These are phyloP conservation scores for Hirtodrosophila trivittata DNA, from an alignment of 2,888 invertebrate genomes.

Conservation along the genomic window DNA sequence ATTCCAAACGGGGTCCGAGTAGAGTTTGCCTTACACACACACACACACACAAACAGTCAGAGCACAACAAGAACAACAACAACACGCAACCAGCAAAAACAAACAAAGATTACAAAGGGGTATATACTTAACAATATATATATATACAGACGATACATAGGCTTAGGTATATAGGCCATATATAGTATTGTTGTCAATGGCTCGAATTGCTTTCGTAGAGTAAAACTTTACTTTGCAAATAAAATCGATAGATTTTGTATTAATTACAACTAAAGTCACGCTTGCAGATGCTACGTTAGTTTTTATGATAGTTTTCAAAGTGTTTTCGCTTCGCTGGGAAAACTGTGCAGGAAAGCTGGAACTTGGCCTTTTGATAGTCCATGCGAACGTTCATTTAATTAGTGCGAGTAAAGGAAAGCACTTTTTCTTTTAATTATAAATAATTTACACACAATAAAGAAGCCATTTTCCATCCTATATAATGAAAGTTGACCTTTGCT, in stretches of 20 bases:
- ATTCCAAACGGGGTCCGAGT: not conserved
- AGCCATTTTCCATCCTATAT: too few relatives aligned
- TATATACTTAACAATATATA: not conserved
- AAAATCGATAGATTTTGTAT: constrained; percentile 27
- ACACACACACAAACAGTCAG: not conserved
- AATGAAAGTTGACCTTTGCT: too few relatives aligned
- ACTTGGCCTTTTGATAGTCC: too few relatives aligned
- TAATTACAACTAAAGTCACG: constrained; percentile 39
- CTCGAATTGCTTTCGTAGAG: constrained; percentile 3
- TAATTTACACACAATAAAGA: too few relatives aligned
- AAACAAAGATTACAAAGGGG: constrained; percentile 12
- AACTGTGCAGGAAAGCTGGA: too few relatives aligned
- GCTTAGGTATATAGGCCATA: too few relatives aligned
- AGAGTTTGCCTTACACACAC: not conserved
- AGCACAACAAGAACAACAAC: constrained; percentile 1
- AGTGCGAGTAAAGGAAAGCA: too few relatives aligned
- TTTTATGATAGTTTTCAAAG: constrained; percentile 16
- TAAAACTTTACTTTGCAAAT: constrained; percentile 34
- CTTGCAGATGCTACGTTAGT: not conserved
- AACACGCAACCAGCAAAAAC: constrained; percentile 12
- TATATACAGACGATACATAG: constrained; percentile 4
- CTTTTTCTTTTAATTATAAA: too few relatives aligned
- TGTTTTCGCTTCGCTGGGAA: not conserved
- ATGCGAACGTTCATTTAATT: too few relatives aligned
- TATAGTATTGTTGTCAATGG: not conserved